Percentiles rank a stretch among this genome's conserved stretches.
phyloP scores from a whole-genome alignment of 2,888 invertebrate genomes.

The Oligia latruncula region DNA sequence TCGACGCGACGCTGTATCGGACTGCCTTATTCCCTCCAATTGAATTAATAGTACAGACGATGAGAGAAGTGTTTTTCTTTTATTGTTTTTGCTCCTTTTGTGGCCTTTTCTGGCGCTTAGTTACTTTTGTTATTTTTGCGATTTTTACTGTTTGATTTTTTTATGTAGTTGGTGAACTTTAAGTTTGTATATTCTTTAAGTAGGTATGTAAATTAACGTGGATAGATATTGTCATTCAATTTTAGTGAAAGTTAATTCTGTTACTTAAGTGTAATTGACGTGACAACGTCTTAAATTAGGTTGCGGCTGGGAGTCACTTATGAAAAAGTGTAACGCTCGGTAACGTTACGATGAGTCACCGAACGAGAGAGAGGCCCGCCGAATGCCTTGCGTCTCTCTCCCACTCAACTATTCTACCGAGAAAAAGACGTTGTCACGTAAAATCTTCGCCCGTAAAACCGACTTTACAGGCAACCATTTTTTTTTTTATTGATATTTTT shows the following conservation, averaged over 20 bases:
- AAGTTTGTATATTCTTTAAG: too few relatives aligned
- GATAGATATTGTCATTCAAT: neutral
- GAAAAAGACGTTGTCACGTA: too few relatives aligned
- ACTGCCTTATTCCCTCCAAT: conserved; percentile 74
- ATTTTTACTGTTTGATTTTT: neutral
- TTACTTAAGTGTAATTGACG: neutral
- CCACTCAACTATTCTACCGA: too few relatives aligned
- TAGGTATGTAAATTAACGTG: neutral
- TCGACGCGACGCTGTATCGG: conserved; percentile 65
- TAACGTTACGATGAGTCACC: too few relatives aligned
- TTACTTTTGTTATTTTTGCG: neutral
- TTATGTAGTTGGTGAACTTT: neutral
- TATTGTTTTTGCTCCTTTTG: conserved; percentile 3
- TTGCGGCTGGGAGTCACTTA: too few relatives aligned
- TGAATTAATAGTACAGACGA: conserved; percentile 72
- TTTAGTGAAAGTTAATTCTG: neutral
- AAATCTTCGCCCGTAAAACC: too few relatives aligned
- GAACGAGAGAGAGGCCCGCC: too few relatives aligned
- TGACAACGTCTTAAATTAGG: too few relatives aligned
- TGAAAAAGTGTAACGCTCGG: too few relatives aligned
- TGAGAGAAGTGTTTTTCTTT: conserved; percentile 49
- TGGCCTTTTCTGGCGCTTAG: neutral
- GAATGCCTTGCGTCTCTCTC: too few relatives aligned
- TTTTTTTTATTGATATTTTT: too few relatives aligned
- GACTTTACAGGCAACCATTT: too few relatives aligned